Percentiles rank a stretch among this genome's conserved stretches.
phyloP scores from a whole-genome alignment of 92 coral and sea anemone genomes.

The Porites cylindrica region DNA sequence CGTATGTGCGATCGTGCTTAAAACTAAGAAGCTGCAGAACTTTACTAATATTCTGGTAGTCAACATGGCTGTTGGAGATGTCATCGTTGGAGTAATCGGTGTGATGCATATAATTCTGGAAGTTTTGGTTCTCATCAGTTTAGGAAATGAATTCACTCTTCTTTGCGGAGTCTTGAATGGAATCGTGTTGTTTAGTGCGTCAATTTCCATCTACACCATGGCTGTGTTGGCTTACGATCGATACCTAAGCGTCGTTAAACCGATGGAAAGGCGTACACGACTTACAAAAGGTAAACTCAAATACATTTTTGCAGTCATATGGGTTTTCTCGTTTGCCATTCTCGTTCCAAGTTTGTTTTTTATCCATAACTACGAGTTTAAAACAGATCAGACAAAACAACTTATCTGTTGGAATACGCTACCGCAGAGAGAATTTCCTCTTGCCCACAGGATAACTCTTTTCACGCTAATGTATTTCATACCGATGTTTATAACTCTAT shows the following conservation, averaged over 20 bases:
- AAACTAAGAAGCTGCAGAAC: slow-evolving; percentile 60
- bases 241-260: slow-evolving; percentile 69
- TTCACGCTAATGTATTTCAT: slow-evolving; percentile 64
- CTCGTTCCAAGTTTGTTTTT: slow-evolving; percentile 51
- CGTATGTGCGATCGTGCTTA: slow-evolving; percentile 66
- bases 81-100: slow-evolving; percentile 65
- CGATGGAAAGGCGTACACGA: slow-evolving; percentile 52
- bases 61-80: slow-evolving; percentile 73
- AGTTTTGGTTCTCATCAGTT: background rate
- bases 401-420: slow-evolving; percentile 78
- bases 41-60: slow-evolving; percentile 71
- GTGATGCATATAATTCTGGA: slow-evolving; percentile 64
- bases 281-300: slow-evolving; percentile 51
- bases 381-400: background rate
- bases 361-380: slow-evolving; percentile 8
- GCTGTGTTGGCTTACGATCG: slow-evolving; percentile 67
- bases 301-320: slow-evolving; percentile 57
- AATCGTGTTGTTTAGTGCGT: slow-evolving; percentile 59
- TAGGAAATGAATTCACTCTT: background rate
- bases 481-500: slow-evolving; percentile 60
- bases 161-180: slow-evolving; percentile 61
- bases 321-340: slow-evolving; percentile 51
- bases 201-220: slow-evolving; percentile 72
- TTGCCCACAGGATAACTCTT: slow-evolving; percentile 45
- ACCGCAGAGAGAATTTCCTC: slow-evolving; percentile 54